These are phyloP conservation scores for Simalia tracyae DNA, from an alignment of 2,797 vertebrate genomes.

Conservation along the genomic window DNA sequence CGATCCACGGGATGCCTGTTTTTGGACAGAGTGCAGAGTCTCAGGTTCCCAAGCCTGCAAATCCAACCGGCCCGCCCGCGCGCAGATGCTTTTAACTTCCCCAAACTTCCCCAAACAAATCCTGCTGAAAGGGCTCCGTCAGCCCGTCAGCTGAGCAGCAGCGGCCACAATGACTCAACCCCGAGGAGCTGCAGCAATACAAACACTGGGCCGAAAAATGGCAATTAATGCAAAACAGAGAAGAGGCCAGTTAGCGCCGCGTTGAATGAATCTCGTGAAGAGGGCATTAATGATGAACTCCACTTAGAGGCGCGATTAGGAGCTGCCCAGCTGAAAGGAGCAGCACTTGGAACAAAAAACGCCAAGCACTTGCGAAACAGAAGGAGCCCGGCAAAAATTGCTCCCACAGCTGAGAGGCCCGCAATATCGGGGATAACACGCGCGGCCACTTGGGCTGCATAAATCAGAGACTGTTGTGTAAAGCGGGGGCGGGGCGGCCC, in stretches of 20 bases:
- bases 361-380: constrained; percentile 54
- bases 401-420: constrained; percentile 34
- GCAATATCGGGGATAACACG: constrained; percentile 52
- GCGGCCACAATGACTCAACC: constrained; percentile 18
- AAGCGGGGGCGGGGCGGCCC: neutral
- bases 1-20: neutral
- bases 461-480: constrained; percentile 34
- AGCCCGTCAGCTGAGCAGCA: neutral
- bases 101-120: neutral
- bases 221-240: constrained; percentile 53
- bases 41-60: neutral
- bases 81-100: neutral
- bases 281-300: constrained; percentile 60
- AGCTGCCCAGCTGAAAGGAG: constrained; percentile 44
- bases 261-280: constrained; percentile 53
- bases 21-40: neutral
- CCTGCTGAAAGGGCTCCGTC: accelerated
- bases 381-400: constrained; percentile 50
- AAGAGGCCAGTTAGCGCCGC: constrained; percentile 29
- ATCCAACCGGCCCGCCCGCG: neutral
- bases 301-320: constrained; percentile 55
- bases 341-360: constrained; percentile 47
- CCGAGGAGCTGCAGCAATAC: constrained; percentile 28
- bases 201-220: constrained; percentile 29
- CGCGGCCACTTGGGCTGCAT: constrained; percentile 39